Base-by-base conservation (phyloP, 2,113 vertebrate species). In the Rhinolophus sinicus region DNA sequence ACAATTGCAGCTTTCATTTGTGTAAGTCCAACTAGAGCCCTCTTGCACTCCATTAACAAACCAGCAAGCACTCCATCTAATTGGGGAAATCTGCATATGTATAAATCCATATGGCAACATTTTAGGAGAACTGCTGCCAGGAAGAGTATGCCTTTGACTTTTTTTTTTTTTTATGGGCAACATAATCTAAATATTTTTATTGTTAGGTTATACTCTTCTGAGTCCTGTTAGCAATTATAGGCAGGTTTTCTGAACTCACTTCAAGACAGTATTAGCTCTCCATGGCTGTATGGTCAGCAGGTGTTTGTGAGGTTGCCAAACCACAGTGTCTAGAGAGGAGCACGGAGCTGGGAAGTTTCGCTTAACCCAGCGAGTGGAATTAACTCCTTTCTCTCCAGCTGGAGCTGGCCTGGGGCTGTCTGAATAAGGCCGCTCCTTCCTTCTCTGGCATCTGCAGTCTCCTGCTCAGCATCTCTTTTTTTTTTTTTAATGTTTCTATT, bases 201-300 rank as follows among this genome's bases (percentile, higher is more conserved):
- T 98, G 98, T 98, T 98, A 98, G 97, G 98, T 98, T 98, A 97
- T 97, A 97, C 56, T 92, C 85, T 98, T 98, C 89, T 77, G 95
- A 98, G 97, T 97, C 97, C 98, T 98, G 98, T 98, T 98, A 98
- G 98, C 97, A 98, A 99, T 98, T 98, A 98, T 0, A 93, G 97
- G 97, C 94, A 98, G 96, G 95, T 96, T 89, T 88, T 96, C 85
- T 97, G 96, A 97, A 87, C 87, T 97, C 90, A 97, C 97, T 97
- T 98, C 94, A 97, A 98, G 98, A 98, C 97, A 86, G 93, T 64
- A 83, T 15, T 97, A 97, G 98, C 96, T 97, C 97, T 98, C 78
- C 93, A 94, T 5, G 72, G 73, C 88, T 97, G 67, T 96, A 97
- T 95, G 95, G 95, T 70, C 96, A 94, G 97, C 97, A 98, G 98